A percentile compares a stretch with the other conserved stretches of the same genome.
Evolutionary conservation across 1,140 invertebrate species (phyloP).

Genomic region (Pseudobourletiella spinata): DNA sequence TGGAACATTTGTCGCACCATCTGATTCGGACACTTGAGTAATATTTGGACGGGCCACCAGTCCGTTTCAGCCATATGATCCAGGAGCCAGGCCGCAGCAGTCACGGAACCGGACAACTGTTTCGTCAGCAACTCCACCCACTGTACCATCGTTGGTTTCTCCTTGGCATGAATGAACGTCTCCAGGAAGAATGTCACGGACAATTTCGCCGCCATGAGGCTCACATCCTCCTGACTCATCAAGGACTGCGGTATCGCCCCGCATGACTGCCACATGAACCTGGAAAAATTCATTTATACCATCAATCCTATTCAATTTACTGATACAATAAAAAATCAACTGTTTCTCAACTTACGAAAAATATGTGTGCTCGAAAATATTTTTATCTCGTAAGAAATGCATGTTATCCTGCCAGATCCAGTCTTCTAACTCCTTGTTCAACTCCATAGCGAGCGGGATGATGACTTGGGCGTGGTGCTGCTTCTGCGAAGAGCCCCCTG

Average conservation of each 20-base stretch:
- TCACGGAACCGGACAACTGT: constrained; percentile 82
- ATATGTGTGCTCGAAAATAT: constrained; percentile 90
- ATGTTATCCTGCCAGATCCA: constrained; percentile 96
- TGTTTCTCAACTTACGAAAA: constrained; percentile 61
- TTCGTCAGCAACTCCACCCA: constrained; percentile 92
- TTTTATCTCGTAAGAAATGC: constrained; percentile 88
- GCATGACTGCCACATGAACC: constrained; percentile 94
- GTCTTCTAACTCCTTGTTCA: constrained; percentile 70
- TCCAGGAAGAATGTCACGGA: constrained; percentile 91
- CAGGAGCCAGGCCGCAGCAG: constrained; percentile 85
- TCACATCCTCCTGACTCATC: constrained; percentile 64
- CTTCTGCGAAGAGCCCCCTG: constrained; percentile 27
- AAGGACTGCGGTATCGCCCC: constrained; percentile 83
- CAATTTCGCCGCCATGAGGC: constrained; percentile 73
- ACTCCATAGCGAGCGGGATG: constrained; percentile 45
- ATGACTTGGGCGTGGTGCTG: constrained; percentile 36
- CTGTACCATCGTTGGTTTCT: constrained; percentile 93
- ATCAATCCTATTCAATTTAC: too few relatives aligned
- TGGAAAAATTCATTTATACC: too few relatives aligned
- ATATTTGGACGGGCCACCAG: constrained; percentile 89
- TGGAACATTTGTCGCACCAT: constrained; percentile 92
- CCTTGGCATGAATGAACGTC: constrained; percentile 92
- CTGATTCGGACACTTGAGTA: constrained; percentile 92
- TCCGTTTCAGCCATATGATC: constrained; percentile 84
- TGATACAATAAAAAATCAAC: background rate